Evolutionary conservation across 64 coral and sea anemone species (phyloP).

Genomic region (Montipora sp.): DNA sequence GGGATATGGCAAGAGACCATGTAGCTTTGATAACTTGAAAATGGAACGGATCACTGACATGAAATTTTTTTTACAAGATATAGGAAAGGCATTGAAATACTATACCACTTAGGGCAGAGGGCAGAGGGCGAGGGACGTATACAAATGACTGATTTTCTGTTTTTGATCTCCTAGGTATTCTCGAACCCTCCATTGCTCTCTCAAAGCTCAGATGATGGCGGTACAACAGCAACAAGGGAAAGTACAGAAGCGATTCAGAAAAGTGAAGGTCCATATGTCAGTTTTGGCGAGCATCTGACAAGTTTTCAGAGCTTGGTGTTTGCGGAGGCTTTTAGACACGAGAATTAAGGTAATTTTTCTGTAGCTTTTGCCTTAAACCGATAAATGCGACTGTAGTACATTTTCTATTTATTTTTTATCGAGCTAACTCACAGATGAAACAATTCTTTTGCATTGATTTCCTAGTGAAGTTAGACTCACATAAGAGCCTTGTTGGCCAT

Average conservation of each 20-base stretch:
- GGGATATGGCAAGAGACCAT: too few relatives aligned
- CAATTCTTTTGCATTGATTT: too few relatives aligned
- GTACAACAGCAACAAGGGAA: slow-evolving; percentile 46
- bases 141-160: not conserved
- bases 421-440: too few relatives aligned
- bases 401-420: too few relatives aligned
- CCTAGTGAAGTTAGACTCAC: too few relatives aligned
- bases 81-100: not conserved
- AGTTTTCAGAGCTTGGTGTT: slow-evolving; percentile 90
- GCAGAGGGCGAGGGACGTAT: not conserved
- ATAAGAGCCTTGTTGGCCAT: too few relatives aligned
- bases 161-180: slow-evolving; percentile 18
- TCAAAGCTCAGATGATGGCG: slow-evolving; percentile 28
- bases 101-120: not conserved
- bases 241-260: slow-evolving; percentile 31
- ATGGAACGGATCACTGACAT: not conserved
- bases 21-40: too few relatives aligned
- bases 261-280: not conserved
- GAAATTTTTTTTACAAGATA: not conserved
- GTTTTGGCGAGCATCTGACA: slow-evolving; percentile 71
- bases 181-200: slow-evolving; percentile 60
- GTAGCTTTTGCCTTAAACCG: not conserved
- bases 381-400: too few relatives aligned
- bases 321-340: slow-evolving; percentile 84
- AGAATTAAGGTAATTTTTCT: slow-evolving; percentile 61